A percentile compares a stretch with the other conserved stretches of the same genome.
These are phyloP conservation scores for Phodopus roborovskii DNA, from an alignment of 2,113 vertebrate species.

Conservation along the genomic window DNA sequence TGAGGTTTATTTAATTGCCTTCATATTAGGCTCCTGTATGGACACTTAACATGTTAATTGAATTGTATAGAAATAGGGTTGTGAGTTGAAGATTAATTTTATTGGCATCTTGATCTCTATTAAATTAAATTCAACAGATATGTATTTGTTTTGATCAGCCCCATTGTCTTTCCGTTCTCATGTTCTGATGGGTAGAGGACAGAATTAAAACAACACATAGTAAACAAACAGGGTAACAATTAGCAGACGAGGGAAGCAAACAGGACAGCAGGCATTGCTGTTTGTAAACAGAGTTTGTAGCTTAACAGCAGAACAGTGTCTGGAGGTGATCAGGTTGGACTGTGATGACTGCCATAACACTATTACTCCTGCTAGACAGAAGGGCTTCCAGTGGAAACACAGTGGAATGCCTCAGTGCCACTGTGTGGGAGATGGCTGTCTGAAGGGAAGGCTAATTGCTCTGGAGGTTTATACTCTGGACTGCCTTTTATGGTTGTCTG, in stretches of 20 bases:
- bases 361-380: neutral
- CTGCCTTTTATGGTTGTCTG: neutral
- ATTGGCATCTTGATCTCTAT: slow-evolving; percentile 62
- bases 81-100: slow-evolving; percentile 73
- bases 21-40: slow-evolving; percentile 58
- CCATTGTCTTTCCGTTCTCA: slow-evolving; percentile 14
- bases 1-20: slow-evolving; percentile 73
- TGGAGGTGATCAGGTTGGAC: slow-evolving; percentile 16
- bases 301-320: neutral
- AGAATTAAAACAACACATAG: slow-evolving; percentile 13
- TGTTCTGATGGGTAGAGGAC: slow-evolving; percentile 28
- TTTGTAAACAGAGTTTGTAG: neutral
- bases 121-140: slow-evolving; percentile 61
- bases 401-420: neutral
- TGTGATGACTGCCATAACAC: neutral
- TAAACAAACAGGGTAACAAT: slow-evolving; percentile 52
- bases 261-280: neutral
- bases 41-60: slow-evolving; percentile 70
- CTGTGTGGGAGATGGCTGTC: neutral
- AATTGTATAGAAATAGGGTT: slow-evolving; percentile 65
- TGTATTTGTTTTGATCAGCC: slow-evolving; percentile 35
- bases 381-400: neutral
- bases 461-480: neutral
- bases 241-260: neutral
- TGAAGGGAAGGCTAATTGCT: neutral